Base-by-base conservation (phyloP, 2,888 invertebrate species). In the Agrochola lychnidis region DNA sequence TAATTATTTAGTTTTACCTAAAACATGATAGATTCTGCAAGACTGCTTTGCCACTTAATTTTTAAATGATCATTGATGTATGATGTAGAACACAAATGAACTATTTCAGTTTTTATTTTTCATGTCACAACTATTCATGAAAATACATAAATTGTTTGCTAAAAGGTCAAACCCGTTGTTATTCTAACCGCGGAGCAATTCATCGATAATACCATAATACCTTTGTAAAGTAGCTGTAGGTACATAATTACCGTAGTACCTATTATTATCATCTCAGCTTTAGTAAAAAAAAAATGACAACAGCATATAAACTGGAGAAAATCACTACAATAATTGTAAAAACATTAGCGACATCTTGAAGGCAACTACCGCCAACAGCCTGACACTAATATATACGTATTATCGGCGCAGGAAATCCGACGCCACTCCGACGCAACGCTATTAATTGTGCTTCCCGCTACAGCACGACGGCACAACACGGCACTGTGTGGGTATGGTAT, bases 331-430 rank as follows among this genome's bases (percentile, higher is more conserved):
- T 78, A 71, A 48, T 78, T 36, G 25, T 64, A 53, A 64, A 51
- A 64, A 57, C n/a, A 64, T 69, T 76, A 76, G 51, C 76, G n/a
- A 67, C 57, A 63, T 42, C 48, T 16, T 16, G 30, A 40, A 36
- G 51, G 57, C 72, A 63, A 51, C 57, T 57, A 77, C 56, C 42
- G 19, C 40, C 14, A 14, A 63, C 22, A 10, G 3, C 6, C 14
- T 68, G 56, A 51, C 62, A 68, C 53, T 57, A 72, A 63, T 51
- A 72, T n/a, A n/a, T n/a, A n/a, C n/a, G n/a, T 68, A 78, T 72
- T 68, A 71, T 51, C 30, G 42, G 53, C 42, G 67, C 59, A 62
- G 71, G 78, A 68, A n/a, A 71, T 36, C 48, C 63, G 57, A 45
- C 70, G 66, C 70, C 25, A 30, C 53, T 25, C 71, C 71, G 53